Evolutionary conservation across 2,113 vertebrate genomes (phyloP).

Genomic region (Jacana jacana): DNA sequence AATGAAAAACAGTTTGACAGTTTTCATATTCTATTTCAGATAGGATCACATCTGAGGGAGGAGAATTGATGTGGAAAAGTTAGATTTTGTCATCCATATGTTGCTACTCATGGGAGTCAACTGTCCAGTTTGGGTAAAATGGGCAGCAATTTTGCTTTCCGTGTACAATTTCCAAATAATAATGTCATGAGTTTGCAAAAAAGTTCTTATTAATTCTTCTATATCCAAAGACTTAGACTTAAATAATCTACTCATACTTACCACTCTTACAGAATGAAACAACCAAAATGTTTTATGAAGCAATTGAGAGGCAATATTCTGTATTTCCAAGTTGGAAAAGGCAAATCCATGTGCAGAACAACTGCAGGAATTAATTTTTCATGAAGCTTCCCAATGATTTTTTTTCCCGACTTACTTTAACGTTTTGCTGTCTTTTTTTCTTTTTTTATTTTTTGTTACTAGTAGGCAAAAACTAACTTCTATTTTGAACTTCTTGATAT

Average conservation of each 20-base stretch:
- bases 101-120: not conserved
- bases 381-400: not conserved
- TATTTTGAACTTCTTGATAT: not conserved
- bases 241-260: not conserved
- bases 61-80: not conserved
- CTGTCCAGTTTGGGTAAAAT: not conserved
- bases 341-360: not conserved
- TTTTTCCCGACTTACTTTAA: not conserved
- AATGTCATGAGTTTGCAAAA: not conserved
- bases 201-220: not conserved
- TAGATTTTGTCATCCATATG: not conserved
- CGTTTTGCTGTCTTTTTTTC: not conserved
- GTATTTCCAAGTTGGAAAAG: not conserved
- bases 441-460: not conserved
- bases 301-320: not conserved
- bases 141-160: not conserved
- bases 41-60: not conserved
- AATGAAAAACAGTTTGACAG: not conserved
- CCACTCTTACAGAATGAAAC: not conserved
- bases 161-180: not conserved
- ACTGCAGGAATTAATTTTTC: not conserved
- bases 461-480: not conserved
- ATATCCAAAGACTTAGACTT: not conserved
- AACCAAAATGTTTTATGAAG: not conserved
- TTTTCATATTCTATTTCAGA: not conserved